A percentile compares a stretch with the other conserved stretches of the same genome.
Conservation (phyloP, 2,888 invertebrate species). For the Folsomia candida region DNA sequence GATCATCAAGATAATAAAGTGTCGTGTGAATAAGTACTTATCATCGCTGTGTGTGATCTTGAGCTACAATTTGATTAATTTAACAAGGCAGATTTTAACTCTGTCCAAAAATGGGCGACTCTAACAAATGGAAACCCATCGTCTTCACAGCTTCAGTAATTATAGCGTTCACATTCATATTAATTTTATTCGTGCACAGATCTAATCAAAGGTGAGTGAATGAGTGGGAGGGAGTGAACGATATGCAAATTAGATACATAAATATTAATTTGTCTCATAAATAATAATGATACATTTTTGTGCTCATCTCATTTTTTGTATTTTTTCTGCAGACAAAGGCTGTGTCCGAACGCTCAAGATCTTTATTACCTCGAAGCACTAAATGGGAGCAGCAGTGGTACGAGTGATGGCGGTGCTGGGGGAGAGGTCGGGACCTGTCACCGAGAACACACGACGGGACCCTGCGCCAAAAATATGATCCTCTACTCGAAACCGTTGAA, state of each 20-base stretch:
- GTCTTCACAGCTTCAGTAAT: background rate
- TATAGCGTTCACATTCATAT: background rate
- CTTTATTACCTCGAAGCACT: constrained; percentile 20
- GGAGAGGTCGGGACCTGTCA: too few relatives aligned
- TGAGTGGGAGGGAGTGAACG: too few relatives aligned
- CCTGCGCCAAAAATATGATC: constrained; percentile 23
- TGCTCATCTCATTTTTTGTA: too few relatives aligned
- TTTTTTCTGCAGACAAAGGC: background rate
- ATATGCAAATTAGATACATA: too few relatives aligned
- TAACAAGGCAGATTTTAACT: too few relatives aligned
- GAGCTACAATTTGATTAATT: too few relatives aligned
- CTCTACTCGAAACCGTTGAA: constrained; percentile 3
- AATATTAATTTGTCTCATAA: too few relatives aligned
- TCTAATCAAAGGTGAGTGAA: constrained; percentile 13
- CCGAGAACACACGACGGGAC: background rate
- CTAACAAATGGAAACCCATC: background rate
- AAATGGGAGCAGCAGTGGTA: constrained; percentile 7
- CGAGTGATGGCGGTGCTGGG: too few relatives aligned
- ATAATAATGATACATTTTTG: too few relatives aligned
- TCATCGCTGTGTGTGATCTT: too few relatives aligned
- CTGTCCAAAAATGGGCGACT: background rate
- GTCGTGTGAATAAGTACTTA: too few relatives aligned
- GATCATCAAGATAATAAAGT: too few relatives aligned
- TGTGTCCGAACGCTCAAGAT: constrained; percentile 15
- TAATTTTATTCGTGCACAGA: constrained; percentile 28